Conservation (phyloP, 2,797 vertebrate genomes). For the Sternarchorhynchus goeldii region DNA sequence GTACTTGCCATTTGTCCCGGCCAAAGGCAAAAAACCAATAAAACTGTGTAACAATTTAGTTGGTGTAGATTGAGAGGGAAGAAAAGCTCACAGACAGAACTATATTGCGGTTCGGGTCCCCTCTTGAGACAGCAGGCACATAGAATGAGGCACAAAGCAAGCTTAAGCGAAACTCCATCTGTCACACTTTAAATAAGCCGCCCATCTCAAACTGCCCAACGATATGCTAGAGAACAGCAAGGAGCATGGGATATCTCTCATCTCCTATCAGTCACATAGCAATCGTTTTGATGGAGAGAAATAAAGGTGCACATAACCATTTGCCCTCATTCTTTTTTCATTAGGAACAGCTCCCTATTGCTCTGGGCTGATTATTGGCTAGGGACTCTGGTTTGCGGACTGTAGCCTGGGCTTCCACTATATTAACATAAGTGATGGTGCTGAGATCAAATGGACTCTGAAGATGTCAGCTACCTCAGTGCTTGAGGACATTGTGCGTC, state of each 20-base stretch:
- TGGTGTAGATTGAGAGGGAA: conserved; percentile 62
- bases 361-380: conserved; percentile 69
- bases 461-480: conserved; percentile 34
- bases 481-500: conserved; percentile 28
- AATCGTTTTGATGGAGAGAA: conserved; percentile 31
- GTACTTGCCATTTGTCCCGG: conserved; percentile 15
- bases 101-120: conserved; percentile 59
- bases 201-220: conserved; percentile 64
- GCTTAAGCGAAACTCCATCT: conserved; percentile 73
- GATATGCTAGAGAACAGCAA: conserved; percentile 57
- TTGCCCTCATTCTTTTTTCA: conserved; percentile 59
- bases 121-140: conserved; percentile 62
- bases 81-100: conserved; percentile 66
- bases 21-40: conserved; percentile 50
- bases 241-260: conserved; percentile 63
- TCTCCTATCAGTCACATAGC: conserved; percentile 41
- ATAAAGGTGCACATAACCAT: conserved; percentile 53
- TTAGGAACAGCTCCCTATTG: conserved; percentile 58
- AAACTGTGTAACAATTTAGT: conserved; percentile 49
- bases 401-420: conserved; percentile 41
- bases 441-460: conserved; percentile 54
- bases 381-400: conserved; percentile 54
- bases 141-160: conserved; percentile 58
- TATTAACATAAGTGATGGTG: conserved; percentile 66
- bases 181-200: conserved; percentile 77